These are phyloP conservation scores for Dicrurus megarhynchus DNA, from an alignment of 2,113 vertebrate genomes.

Conservation along the genomic window DNA sequence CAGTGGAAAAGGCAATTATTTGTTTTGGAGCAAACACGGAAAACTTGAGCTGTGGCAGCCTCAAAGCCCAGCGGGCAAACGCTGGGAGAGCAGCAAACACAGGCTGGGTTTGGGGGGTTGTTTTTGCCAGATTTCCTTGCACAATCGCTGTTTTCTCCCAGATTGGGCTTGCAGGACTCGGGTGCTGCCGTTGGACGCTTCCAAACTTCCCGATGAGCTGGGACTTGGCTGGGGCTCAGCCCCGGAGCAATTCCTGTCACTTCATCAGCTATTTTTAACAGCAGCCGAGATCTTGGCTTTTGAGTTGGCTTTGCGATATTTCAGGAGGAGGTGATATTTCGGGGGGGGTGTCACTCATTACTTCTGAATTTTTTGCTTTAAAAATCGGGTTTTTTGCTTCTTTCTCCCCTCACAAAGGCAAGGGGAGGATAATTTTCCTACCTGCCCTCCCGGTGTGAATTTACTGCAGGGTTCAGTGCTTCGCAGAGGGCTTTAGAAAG, in stretches of 20 bases:
- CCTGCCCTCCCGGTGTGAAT: not conserved
- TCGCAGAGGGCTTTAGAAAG: not conserved
- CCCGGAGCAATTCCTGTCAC: not conserved
- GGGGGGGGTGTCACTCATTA: not conserved
- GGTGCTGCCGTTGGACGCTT: not conserved
- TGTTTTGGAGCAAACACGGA: not conserved
- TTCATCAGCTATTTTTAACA: constrained; percentile 33
- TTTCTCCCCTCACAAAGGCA: not conserved
- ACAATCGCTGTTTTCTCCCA: not conserved
- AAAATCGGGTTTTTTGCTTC: not conserved
- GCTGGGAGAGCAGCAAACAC: not conserved
- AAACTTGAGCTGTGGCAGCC: not conserved
- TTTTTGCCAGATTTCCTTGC: constrained; percentile 2
- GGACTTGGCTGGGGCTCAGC: not conserved
- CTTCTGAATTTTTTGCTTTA: not conserved
- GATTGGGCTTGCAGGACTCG: not conserved
- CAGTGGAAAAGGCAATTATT: not conserved
- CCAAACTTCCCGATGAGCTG: not conserved
- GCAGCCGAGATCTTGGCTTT: not conserved
- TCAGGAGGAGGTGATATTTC: not conserved
- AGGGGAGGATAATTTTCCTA: not conserved
- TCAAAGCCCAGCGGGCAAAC: not conserved
- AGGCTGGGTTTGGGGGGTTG: not conserved
- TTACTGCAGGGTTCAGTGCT: not conserved
- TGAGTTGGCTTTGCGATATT: not conserved